Evolutionary conservation across 2,888 invertebrate species (phyloP), one percentile per base, ranked within the genome.

Genomic region (Silvanus unidentatus): DNA sequence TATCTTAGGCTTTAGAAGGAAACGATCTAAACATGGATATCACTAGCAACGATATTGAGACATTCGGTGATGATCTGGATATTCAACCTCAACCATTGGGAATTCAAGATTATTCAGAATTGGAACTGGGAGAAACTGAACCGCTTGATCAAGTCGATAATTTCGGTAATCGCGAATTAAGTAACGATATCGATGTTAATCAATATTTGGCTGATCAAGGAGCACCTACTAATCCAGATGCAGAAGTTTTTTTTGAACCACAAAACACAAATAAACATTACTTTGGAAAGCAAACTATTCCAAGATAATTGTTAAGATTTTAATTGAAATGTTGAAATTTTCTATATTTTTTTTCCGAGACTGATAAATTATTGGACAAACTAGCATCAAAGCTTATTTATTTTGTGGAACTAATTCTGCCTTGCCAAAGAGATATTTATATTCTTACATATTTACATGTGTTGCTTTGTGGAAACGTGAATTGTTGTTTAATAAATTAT

Each of bases 151-250:
- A 35, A 39, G 35, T 34, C 43, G 41, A 14, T n/a, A n/a, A n/a
- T n/a, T n/a, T n/a, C 30, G 16, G 30, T 15, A 36, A 12, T 22
- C 14, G 54, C 14, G 65, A 67, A 50, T 53, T 68, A 13, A 60
- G 58, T 22, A 50, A 58, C 8, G 68, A 68, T 48, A 64, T 57
- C 10, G 62, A 61, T 30, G 61, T 68, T 2, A 68, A 68, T 44
- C 52, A 64, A 16, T 37, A 66, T 2, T 39, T 63, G 45, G 63
- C 62, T 1, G 46, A 59, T 13, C 39, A 40, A 36, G 55, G 59
- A 3, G 59, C 55, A n/a, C 57, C 58, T 13, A 47, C 42, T 4
- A 63, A 69, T 54, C 67, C 69, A 1, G 66, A 69, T 52, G 68
- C 68, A 0, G 69, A 69, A 51, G 53, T 65, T 16, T 55, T 65